Percentiles rank a stretch among this genome's conserved stretches.
phyloP scores from a whole-genome alignment of 2,113 vertebrate genomes.

The Diadophis punctatus region DNA sequence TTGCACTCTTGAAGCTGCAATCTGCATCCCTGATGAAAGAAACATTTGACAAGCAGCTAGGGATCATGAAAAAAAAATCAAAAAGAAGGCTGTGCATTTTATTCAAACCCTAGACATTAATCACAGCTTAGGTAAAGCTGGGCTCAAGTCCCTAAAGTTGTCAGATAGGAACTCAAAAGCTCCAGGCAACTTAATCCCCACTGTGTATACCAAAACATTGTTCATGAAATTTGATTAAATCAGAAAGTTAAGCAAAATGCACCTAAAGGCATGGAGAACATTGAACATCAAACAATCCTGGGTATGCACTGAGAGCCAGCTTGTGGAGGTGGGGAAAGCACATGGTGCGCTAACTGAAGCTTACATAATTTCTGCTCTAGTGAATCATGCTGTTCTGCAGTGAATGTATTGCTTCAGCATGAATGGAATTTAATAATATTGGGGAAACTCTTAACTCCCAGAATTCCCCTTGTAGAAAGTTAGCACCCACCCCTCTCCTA shows the following conservation, averaged over 20 bases:
- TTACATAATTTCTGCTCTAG: background rate
- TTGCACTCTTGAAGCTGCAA: background rate
- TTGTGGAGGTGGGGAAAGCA: background rate
- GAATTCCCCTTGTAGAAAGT: background rate
- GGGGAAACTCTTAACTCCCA: background rate
- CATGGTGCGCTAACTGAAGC: background rate
- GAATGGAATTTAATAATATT: background rate
- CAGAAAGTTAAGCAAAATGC: background rate
- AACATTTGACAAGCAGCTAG: background rate
- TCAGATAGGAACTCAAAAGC: background rate
- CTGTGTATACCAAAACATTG: background rate
- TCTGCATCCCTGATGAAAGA: background rate
- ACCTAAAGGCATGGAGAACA: background rate
- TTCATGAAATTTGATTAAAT: background rate
- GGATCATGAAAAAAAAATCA: background rate
- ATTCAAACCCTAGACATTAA: background rate
- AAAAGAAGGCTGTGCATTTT: background rate
- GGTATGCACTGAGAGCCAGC: background rate
- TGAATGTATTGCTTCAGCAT: background rate
- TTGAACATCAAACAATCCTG: background rate
- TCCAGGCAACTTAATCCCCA: background rate
- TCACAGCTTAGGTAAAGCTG: background rate
- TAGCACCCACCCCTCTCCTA: too few species aligned
- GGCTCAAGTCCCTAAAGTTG: background rate
- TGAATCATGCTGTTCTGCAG: background rate